phyloP scores from a whole-genome alignment of 2,797 vertebrate genomes.

The Arrhamphus sclerolepis region DNA sequence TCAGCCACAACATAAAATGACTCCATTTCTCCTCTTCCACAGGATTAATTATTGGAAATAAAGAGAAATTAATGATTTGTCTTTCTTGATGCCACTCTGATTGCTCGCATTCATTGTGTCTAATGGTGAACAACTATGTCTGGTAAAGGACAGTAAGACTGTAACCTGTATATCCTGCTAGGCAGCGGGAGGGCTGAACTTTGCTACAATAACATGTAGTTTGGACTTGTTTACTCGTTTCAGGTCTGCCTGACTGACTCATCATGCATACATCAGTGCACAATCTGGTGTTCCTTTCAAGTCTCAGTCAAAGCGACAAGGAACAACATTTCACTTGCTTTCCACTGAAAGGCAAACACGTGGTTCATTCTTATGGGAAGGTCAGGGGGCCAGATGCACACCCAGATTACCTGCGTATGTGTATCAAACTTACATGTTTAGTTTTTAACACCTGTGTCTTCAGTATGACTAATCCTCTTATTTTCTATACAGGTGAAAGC shows the following conservation, averaged over 20 bases:
- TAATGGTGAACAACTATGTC: conserved; percentile 30
- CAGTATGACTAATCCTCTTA: conserved; percentile 48
- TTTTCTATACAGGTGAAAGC: conserved; percentile 58
- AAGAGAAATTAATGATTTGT: no score
- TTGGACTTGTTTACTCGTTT: conserved; percentile 73
- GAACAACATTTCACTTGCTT: conserved; percentile 28
- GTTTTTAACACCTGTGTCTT: conserved; percentile 30
- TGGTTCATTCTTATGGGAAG: conserved; percentile 15
- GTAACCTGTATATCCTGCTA: conserved; percentile 65
- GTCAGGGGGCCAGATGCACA: neutral
- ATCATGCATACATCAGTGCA: conserved; percentile 17
- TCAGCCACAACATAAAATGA: no score
- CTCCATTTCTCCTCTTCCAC: no score
- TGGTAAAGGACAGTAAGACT: conserved; percentile 49
- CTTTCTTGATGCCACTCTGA: no score
- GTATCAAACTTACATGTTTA: conserved; percentile 34
- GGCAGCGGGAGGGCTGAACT: conserved; percentile 42
- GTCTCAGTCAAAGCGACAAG: conserved; percentile 24
- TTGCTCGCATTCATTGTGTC: conserved; percentile 30
- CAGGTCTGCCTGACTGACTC: conserved; percentile 61
- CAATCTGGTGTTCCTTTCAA: conserved; percentile 25
- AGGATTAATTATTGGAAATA: no score
- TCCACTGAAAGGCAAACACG: conserved; percentile 25
- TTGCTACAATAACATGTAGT: conserved; percentile 65
- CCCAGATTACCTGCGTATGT: conserved; percentile 16